Evolutionary conservation across 2,113 vertebrate genomes (phyloP), one percentile per base, ranked within the genome.

Genomic region (Lepus europaeus): DNA sequence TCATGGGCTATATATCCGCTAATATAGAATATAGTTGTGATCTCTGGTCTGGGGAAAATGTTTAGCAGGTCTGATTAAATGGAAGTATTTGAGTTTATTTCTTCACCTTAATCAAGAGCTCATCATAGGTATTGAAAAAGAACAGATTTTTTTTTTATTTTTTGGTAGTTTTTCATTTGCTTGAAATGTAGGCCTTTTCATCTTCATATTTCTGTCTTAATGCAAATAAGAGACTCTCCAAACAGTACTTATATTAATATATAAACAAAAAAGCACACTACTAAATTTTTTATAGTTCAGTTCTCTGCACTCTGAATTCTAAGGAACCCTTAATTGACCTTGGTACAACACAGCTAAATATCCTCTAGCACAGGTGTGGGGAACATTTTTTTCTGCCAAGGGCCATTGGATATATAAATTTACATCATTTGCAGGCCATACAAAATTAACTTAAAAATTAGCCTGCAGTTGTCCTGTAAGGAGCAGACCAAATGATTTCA

Each of bases 281-380:
- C 49, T 86, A 14, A 61, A 56, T 79, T 51, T 49, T 89, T 72
- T 90, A 59, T 56, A 94, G 63, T 93, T 89, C 51, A 74, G 27
- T 87, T 94, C 51, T 86, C 78, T 86, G 7, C 27, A 89, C 39
- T 87, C 87, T 85, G 29, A 88, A 82, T 80, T 89, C 20, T 93
- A 88, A 95, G 29, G 66, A 93, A 68, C 25, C n/a, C 79, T 94
- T 66, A 89, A 78, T 87, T 92, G 45, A 66, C 82, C 66, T 80
- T 95, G 33, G 2, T 77, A 89, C 25, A 94, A 64, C 51, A 89
- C n/a, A 94, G 51, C 61, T 92, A 94, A 64, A 53, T 95, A 89
- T 87, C 23, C 45, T n/a, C 79, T 84, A 64, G 53, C 56, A 59
- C 12, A 59, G 56, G 19, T 59, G 56, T 59, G 56, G 12, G 56